These are phyloP conservation scores for Echinarachnius parma DNA, from an alignment of 53 echinoderm and acorn worm species.

Conservation along the genomic window DNA sequence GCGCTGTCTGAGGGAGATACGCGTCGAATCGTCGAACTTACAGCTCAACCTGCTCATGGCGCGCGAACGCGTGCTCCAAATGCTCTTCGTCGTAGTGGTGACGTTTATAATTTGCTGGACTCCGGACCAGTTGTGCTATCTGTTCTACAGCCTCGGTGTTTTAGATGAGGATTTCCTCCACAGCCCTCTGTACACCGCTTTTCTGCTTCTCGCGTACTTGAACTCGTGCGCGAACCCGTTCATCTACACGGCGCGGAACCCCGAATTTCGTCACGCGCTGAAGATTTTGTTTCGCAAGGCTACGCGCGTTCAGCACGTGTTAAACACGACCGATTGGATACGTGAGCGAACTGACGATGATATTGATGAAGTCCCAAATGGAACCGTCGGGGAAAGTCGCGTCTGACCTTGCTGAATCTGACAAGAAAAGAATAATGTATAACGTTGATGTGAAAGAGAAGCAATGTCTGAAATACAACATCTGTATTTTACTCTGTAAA, in stretches of 20 bases:
- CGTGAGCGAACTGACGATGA: slow-evolving; percentile 31
- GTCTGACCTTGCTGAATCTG: no score
- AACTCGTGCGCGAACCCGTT: slow-evolving; percentile 88
- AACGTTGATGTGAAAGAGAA: no score
- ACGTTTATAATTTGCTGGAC: slow-evolving; percentile 91
- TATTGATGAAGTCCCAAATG: slow-evolving; percentile 8
- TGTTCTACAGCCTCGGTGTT: slow-evolving; percentile 71
- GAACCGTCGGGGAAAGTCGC: slow-evolving; percentile 30
- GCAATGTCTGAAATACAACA: no score
- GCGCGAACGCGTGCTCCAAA: slow-evolving; percentile 72
- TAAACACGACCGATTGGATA: slow-evolving; percentile 29
- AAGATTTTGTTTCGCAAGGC: slow-evolving; percentile 39
- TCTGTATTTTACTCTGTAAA: no score
- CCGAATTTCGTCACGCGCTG: slow-evolving; percentile 67
- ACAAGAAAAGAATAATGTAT: no score
- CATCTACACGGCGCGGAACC: slow-evolving; percentile 85
- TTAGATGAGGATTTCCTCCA: slow-evolving; percentile 54
- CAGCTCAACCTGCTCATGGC: slow-evolving; percentile 58
- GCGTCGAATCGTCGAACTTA: slow-evolving; percentile 53
- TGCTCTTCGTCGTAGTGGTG: slow-evolving; percentile 74
- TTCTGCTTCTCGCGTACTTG: slow-evolving; percentile 76
- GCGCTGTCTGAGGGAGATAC: slow-evolving; percentile 32
- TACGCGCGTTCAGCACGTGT: slow-evolving; percentile 37
- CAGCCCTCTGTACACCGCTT: slow-evolving; percentile 61
- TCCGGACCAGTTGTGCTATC: slow-evolving; percentile 80